These are phyloP conservation scores for Scaptomyza montana DNA, from an alignment of 1,140 invertebrate species.

Conservation along the genomic window DNA sequence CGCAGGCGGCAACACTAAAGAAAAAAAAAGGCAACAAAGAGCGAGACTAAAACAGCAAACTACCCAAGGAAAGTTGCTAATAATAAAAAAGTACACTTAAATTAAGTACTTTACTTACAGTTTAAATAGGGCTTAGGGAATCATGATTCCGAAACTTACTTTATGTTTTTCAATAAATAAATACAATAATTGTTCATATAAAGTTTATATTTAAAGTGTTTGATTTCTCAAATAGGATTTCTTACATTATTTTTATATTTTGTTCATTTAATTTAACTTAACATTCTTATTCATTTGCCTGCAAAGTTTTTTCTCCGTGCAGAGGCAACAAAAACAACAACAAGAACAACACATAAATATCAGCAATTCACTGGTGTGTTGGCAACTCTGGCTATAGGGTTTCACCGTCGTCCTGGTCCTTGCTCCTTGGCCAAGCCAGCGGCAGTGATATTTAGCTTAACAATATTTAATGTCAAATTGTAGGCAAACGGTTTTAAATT, in stretches of 20 bases:
- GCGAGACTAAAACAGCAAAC: background rate
- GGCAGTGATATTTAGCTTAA: conserved; percentile 10
- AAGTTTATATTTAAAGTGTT: background rate
- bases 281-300: no score
- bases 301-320: no score
- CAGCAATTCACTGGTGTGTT: background rate
- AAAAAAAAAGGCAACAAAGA: background rate
- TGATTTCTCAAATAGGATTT: no score
- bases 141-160: no score
- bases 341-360: no score
- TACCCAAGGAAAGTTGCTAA: background rate
- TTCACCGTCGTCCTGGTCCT: background rate
- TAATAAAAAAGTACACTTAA: background rate
- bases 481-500: conserved; percentile 43
- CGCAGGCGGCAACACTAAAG: conserved; percentile 21
- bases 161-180: no score
- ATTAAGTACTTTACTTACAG: background rate
- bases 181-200: background rate
- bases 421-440: background rate
- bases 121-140: no score
- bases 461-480: conserved; percentile 46
- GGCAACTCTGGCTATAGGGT: conserved; percentile 2
- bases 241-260: no score
- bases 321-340: no score
- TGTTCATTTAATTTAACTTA: no score